Evolutionary conservation across 2,797 vertebrate species (phyloP).

Genomic region (Cyprinella venusta): DNA sequence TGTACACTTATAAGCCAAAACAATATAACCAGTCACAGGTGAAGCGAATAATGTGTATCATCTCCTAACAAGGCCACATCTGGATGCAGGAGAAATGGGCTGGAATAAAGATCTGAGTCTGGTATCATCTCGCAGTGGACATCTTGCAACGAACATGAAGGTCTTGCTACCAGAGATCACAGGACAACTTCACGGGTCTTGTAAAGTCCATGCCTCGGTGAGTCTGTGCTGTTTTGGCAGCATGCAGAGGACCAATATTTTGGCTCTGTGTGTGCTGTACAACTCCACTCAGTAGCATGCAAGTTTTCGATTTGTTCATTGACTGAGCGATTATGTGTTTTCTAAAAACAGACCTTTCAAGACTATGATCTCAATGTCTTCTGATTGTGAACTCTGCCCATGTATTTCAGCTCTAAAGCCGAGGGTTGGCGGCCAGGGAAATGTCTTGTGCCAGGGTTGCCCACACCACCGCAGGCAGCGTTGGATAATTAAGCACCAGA

Average conservation of each 20-base stretch:
- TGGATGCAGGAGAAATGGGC: neutral
- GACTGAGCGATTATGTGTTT: neutral
- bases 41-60: neutral
- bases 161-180: neutral
- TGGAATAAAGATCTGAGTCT: neutral
- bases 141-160: neutral
- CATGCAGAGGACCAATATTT: neutral
- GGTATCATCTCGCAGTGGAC: too few relatives aligned
- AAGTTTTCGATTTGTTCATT: neutral
- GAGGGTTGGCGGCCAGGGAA: slow-evolving; percentile 4
- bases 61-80: neutral
- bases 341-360: neutral
- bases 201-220: neutral
- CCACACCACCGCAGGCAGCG: neutral
- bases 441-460: slow-evolving; percentile 12
- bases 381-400: neutral
- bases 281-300: neutral
- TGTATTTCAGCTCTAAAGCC: slow-evolving; percentile 10
- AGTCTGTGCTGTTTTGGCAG: neutral
- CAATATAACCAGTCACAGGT: neutral
- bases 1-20: neutral
- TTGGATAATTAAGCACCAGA: neutral
- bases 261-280: neutral
- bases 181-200: neutral
- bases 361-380: neutral